Evolutionary conservation across 1,140 invertebrate species (phyloP).

Genomic region (Lepidostoma basale): DNA sequence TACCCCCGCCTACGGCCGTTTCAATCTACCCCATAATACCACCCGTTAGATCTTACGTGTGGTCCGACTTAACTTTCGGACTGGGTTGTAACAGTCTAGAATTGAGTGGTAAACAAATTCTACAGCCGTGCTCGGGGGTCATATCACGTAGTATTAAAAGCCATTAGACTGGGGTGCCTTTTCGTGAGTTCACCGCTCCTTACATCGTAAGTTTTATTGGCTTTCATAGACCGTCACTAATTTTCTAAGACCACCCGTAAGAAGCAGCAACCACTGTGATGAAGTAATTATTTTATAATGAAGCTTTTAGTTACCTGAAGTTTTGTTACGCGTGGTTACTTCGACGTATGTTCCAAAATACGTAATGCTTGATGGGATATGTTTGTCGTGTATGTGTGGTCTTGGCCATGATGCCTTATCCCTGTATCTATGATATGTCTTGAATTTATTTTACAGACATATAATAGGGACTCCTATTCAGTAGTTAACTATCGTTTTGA

Average conservation of each 20-base stretch:
- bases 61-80: neutral
- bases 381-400: too few relatives aligned
- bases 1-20: neutral
- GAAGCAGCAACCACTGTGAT: neutral
- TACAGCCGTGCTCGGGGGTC: neutral
- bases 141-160: too few relatives aligned
- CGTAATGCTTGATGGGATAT: neutral
- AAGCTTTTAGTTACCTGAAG: slow-evolving; percentile 1
- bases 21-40: slow-evolving; percentile 20
- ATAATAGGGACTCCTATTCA: too few relatives aligned
- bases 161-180: neutral
- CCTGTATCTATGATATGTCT: too few relatives aligned
- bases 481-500: too few relatives aligned
- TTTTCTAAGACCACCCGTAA: slow-evolving; percentile 8
- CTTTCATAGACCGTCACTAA: neutral
- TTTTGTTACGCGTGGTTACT: neutral
- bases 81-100: neutral
- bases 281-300: slow-evolving; percentile 29
- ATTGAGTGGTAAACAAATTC: neutral
- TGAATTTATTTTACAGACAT: too few relatives aligned
- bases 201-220: neutral
- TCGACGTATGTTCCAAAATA: neutral
- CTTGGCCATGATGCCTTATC: too few relatives aligned
- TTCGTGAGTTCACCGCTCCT: neutral
- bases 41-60: slow-evolving; percentile 26